These are phyloP conservation scores for Drosophila monieri DNA, from an alignment of 2,888 invertebrate species.

Conservation along the genomic window DNA sequence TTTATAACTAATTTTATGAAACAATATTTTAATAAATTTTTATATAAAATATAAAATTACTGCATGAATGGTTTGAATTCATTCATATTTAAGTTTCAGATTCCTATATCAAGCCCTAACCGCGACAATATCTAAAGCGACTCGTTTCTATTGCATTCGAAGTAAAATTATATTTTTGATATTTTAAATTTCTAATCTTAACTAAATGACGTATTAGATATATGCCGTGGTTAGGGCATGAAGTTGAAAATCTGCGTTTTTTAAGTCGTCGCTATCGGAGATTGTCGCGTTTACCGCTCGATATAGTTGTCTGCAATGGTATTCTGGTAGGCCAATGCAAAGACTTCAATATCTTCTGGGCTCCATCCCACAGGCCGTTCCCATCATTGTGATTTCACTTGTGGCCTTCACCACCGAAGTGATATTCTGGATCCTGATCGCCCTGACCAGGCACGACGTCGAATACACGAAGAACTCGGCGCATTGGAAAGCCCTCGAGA, in stretches of 20 bases:
- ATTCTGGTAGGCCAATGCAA: background rate
- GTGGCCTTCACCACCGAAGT: slow-evolving; percentile 47
- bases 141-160: background rate
- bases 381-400: slow-evolving; percentile 46
- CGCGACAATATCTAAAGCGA: background rate
- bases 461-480: slow-evolving; percentile 53
- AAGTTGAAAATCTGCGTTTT: background rate
- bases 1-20: too few species aligned
- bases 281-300: background rate
- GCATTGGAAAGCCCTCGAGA: slow-evolving; percentile 59
- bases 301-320: slow-evolving; percentile 8
- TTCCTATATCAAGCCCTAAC: background rate
- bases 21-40: too few species aligned
- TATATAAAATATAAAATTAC: too few species aligned
- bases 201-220: background rate
- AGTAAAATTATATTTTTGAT: too few species aligned
- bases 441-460: slow-evolving; percentile 72
- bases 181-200: background rate
- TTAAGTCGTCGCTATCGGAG: background rate
- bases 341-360: slow-evolving; percentile 1
- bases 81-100: background rate
- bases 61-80: too few species aligned
- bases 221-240: slow-evolving; percentile 3
- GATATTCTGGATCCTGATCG: slow-evolving; percentile 35
- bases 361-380: slow-evolving; percentile 47